These are phyloP conservation scores for Sterrhoptilus dennistouni DNA, from an alignment of 2,113 vertebrate species.

Conservation along the genomic window DNA sequence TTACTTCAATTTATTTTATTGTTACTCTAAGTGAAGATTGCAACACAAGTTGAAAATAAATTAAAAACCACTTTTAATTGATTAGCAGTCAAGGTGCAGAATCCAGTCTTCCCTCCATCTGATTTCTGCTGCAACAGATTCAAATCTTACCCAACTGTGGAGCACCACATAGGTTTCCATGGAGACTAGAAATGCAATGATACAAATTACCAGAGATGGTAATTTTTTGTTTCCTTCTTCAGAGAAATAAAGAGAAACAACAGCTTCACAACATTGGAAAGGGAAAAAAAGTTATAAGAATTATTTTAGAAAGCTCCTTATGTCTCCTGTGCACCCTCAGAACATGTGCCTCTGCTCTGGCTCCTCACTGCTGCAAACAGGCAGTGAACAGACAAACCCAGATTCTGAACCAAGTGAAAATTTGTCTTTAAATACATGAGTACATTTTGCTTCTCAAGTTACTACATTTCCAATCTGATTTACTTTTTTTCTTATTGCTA, in stretches of 20 bases:
- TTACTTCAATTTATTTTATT: neutral
- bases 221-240: neutral
- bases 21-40: neutral
- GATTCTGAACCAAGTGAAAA: neutral
- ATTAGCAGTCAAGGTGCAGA: neutral
- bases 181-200: constrained; percentile 42
- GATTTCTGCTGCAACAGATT: neutral
- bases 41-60: neutral
- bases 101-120: neutral
- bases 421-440: neutral
- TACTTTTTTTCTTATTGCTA: neutral
- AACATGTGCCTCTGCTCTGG: neutral
- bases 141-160: neutral
- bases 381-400: neutral
- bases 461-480: neutral
- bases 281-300: neutral
- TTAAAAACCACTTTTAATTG: neutral
- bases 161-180: constrained; percentile 32
- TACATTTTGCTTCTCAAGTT: neutral
- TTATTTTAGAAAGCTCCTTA: neutral
- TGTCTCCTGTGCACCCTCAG: neutral
- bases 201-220: constrained; percentile 13
- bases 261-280: neutral
- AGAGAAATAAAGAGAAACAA: neutral
- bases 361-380: neutral